phyloP scores from a whole-genome alignment of 2,888 invertebrate genomes.

The Volucella zonaria region DNA sequence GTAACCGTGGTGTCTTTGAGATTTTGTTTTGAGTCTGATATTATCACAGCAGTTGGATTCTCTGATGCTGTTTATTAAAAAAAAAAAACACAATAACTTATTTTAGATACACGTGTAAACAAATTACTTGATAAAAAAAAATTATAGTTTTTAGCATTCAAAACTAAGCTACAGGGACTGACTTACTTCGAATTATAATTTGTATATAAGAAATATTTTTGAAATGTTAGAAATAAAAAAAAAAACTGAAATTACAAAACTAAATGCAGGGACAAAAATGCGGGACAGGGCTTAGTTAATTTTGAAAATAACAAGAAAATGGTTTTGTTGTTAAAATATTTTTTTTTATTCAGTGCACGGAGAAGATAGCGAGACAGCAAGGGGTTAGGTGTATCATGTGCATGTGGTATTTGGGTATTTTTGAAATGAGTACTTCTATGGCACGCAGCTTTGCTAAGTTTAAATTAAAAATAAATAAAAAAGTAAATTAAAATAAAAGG shows the following conservation, averaged over 20 bases:
- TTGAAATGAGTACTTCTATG: slow-evolving; percentile 28
- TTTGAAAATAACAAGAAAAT: background rate
- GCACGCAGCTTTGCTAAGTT: slow-evolving; percentile 2
- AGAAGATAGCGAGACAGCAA: slow-evolving; percentile 38
- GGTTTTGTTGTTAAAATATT: background rate
- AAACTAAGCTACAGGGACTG: slow-evolving; percentile 53
- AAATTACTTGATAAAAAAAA: slow-evolving; percentile 1
- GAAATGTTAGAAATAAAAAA: slow-evolving; percentile 13
- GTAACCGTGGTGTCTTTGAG: slow-evolving; percentile 82
- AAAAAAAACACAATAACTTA: slow-evolving; percentile 19
- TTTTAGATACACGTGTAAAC: background rate
- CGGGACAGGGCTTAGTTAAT: slow-evolving; percentile 7
- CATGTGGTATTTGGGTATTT: slow-evolving; percentile 40
- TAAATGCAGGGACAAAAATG: slow-evolving; percentile 49
- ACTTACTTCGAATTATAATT: slow-evolving; percentile 17
- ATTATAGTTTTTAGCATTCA: slow-evolving; percentile 36
- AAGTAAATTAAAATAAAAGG: background rate
- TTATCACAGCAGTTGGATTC: slow-evolving; percentile 82
- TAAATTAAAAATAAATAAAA: background rate
- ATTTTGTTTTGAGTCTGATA: slow-evolving; percentile 82
- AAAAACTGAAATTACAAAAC: slow-evolving; percentile 37
- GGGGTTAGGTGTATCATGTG: slow-evolving; percentile 49
- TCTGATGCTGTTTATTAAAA: slow-evolving; percentile 78
- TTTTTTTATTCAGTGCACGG: slow-evolving; percentile 22
- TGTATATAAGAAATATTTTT: slow-evolving; percentile 30